phyloP scores from a whole-genome alignment of 2,113 vertebrate genomes.

The Tapirus terrestris region DNA sequence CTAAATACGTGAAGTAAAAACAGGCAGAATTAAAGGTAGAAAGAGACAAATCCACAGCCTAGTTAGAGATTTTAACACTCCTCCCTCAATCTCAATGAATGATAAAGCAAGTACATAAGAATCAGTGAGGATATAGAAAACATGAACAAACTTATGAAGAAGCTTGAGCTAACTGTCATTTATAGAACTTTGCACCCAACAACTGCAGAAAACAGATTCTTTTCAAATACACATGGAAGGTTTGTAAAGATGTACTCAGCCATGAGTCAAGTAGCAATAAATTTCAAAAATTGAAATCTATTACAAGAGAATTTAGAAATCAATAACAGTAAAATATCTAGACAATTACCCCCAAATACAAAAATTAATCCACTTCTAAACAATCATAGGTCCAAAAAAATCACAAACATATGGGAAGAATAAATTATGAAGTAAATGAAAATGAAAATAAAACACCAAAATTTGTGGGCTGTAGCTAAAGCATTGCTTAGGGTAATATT shows the following conservation, averaged over 20 bases:
- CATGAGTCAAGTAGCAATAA: not conserved
- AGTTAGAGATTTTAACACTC: not conserved
- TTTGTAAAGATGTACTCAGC: not conserved
- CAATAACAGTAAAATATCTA: not conserved
- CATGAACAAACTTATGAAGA: not conserved
- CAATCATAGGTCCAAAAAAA: not conserved
- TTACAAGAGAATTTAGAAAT: not conserved
- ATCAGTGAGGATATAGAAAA: not conserved
- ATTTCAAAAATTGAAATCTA: constrained; percentile 1
- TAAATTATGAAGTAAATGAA: not conserved
- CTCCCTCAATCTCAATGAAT: not conserved
- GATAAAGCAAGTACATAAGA: not conserved
- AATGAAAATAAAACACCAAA: not conserved
- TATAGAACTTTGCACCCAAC: not conserved
- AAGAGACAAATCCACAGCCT: not conserved
- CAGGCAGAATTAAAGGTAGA: not conserved
- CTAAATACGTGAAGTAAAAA: not conserved
- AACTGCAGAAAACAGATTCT: not conserved
- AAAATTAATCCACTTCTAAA: not conserved
- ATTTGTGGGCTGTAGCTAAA: not conserved
- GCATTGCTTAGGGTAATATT: not conserved
- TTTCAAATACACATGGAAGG: not conserved
- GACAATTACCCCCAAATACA: not conserved
- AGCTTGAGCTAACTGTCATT: not conserved
- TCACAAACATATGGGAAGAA: not conserved